phyloP scores from a whole-genome alignment of 2,797 vertebrate species.

The Alouatta caraya region DNA sequence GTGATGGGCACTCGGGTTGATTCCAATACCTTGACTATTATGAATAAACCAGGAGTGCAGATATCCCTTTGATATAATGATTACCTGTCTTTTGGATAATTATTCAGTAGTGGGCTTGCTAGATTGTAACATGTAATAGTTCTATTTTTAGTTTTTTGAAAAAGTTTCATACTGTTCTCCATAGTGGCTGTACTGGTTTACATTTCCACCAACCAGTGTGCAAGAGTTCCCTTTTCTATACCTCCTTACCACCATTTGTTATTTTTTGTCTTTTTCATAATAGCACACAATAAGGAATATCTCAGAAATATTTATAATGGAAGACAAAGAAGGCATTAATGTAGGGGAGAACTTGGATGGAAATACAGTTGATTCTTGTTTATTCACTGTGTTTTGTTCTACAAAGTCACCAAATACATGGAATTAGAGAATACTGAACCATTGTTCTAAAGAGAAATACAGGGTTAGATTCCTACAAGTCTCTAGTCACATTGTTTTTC shows the following conservation, averaged over 20 bases:
- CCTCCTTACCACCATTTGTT: neutral
- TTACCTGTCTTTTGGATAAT: neutral
- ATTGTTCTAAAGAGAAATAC: neutral
- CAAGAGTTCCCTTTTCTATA: neutral
- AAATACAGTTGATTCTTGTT: neutral
- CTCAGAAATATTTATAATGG: neutral
- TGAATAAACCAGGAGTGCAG: neutral
- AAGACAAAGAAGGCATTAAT: neutral
- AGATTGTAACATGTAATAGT: neutral
- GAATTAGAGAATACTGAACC: neutral
- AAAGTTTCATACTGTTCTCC: neutral
- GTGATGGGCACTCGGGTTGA: neutral
- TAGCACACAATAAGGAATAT: neutral
- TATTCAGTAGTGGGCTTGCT: neutral
- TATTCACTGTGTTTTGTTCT: neutral
- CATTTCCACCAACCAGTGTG: neutral
- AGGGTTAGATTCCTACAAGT: neutral
- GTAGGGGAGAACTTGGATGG: neutral
- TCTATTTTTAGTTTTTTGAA: neutral
- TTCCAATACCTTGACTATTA: neutral
- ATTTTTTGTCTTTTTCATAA: neutral
- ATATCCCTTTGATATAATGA: neutral
- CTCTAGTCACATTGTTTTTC: neutral
- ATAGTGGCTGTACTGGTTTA: neutral
- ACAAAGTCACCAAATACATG: neutral